phyloP scores from a whole-genome alignment of 2,113 vertebrate species.

The Phaethornis superciliosus region DNA sequence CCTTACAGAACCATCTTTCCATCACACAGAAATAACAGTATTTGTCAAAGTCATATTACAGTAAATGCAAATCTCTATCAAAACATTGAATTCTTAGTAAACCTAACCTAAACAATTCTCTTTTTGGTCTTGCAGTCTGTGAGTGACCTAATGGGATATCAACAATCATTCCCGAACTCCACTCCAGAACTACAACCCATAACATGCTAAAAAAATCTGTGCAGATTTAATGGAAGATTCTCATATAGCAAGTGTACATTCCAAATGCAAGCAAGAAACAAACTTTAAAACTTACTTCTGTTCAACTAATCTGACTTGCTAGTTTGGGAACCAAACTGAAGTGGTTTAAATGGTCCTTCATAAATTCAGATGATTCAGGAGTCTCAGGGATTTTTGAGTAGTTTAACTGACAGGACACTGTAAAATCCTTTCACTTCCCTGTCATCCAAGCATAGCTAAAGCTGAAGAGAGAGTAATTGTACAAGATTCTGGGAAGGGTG shows the following conservation, averaged over 20 bases:
- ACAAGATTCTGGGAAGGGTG: background rate
- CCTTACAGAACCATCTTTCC: background rate
- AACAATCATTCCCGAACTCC: background rate
- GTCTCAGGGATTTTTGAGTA: background rate
- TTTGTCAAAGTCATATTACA: background rate
- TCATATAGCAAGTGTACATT: background rate
- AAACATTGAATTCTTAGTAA: background rate
- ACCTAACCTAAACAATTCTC: background rate
- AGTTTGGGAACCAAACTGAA: background rate
- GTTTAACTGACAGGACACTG: background rate
- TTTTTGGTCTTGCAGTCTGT: background rate
- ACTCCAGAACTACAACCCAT: background rate
- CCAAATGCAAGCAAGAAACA: background rate
- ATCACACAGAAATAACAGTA: background rate
- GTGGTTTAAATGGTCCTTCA: background rate
- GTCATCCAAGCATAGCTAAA: background rate
- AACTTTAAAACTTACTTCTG: background rate
- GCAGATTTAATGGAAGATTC: background rate
- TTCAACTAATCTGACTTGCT: background rate
- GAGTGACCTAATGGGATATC: background rate
- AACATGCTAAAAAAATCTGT: background rate
- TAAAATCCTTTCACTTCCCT: background rate
- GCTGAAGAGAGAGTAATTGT: background rate
- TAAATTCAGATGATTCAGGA: background rate
- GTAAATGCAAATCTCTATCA: background rate